Evolutionary conservation across 2,797 vertebrate genomes (phyloP).

Genomic region (Intellagama lesueurii): DNA sequence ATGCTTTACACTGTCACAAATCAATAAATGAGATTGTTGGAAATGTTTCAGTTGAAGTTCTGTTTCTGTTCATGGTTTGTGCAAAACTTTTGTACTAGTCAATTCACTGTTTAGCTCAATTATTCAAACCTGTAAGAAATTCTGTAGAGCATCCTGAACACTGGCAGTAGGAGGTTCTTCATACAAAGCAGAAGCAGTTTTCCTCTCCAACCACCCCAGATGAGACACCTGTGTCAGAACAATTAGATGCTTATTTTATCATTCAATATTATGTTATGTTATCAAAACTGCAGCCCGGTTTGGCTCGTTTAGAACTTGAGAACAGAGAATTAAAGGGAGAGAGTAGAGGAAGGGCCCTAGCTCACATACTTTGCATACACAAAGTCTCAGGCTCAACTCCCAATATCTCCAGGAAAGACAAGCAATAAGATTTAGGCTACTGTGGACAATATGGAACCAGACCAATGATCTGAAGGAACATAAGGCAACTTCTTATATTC

Average conservation of each 20-base stretch:
- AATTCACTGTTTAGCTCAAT: fast-evolving
- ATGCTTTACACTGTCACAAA: neutral
- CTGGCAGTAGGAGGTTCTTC: slow-evolving; percentile 83
- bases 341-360: neutral
- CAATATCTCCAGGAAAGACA: neutral
- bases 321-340: neutral
- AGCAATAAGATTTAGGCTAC: neutral
- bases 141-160: slow-evolving; percentile 88
- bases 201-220: slow-evolving; percentile 91
- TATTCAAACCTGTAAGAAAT: slow-evolving; percentile 88
- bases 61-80: neutral
- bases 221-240: slow-evolving; percentile 83
- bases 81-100: fast-evolving
- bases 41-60: neutral
- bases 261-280: neutral
- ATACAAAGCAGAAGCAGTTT: slow-evolving; percentile 87
- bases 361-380: neutral
- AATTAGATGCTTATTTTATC: neutral
- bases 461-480: neutral
- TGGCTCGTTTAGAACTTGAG: neutral
- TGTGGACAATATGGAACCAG: neutral
- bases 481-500: neutral
- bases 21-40: neutral
- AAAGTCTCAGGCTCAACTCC: neutral
- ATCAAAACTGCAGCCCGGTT: neutral